Conservation (phyloP, 2,888 invertebrate genomes). For the Didymodactylos carnosus region DNA sequence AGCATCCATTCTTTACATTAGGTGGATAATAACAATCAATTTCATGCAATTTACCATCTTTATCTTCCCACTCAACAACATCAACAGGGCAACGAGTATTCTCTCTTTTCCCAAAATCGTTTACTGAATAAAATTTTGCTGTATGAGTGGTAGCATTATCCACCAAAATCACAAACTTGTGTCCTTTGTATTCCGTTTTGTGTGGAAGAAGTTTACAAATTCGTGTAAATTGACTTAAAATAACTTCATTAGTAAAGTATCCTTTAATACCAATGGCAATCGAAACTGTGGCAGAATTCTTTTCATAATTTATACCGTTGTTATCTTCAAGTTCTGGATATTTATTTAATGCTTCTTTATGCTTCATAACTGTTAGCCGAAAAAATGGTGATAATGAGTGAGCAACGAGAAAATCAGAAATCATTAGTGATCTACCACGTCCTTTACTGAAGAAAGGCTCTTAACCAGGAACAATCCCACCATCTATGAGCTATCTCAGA, state of each 20-base stretch:
- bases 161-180: neutral
- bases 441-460: too few species aligned
- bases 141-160: neutral
- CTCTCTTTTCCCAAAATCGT: neutral
- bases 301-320: neutral
- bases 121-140: neutral
- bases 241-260: neutral
- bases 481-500: too few species aligned
- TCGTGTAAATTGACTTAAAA: constrained; percentile 1
- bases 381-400: too few species aligned
- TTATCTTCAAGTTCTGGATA: neutral
- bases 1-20: neutral
- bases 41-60: too few species aligned
- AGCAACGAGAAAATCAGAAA: too few species aligned
- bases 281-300: neutral
- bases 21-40: too few species aligned
- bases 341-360: neutral
- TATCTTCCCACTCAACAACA: too few species aligned
- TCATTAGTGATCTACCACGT: too few species aligned
- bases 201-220: neutral
- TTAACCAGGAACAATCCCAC: too few species aligned
- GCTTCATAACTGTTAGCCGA: too few species aligned
- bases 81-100: too few species aligned
- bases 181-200: neutral
- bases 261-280: neutral